phyloP scores from a whole-genome alignment of 2,797 vertebrate species.

The Parauchenoglanis punctatus region DNA sequence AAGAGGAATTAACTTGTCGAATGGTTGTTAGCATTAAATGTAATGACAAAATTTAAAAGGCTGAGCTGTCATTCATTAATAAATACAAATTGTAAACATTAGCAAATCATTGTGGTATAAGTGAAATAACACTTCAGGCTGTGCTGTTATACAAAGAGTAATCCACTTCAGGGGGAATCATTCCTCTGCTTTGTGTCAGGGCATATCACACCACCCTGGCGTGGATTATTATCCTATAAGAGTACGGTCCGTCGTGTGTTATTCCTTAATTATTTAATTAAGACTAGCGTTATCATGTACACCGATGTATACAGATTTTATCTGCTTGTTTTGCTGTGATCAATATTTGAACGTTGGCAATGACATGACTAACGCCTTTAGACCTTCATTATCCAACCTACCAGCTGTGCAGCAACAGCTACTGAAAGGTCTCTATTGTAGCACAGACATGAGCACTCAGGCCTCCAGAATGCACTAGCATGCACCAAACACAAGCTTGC shows the following conservation, averaged over 20 bases:
- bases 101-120: not conserved
- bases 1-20: not conserved
- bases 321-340: slow-evolving; percentile 48
- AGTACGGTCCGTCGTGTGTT: not conserved
- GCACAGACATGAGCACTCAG: slow-evolving; percentile 19
- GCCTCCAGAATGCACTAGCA: slow-evolving; percentile 21
- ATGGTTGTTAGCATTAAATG: not conserved
- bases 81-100: not conserved
- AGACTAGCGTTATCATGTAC: slow-evolving; percentile 30
- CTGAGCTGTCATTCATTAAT: not conserved
- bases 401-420: slow-evolving; percentile 45
- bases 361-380: slow-evolving; percentile 51
- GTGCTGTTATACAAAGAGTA: not conserved
- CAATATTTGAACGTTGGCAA: slow-evolving; percentile 40
- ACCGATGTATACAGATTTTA: slow-evolving; percentile 28
- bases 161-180: not conserved
- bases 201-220: not conserved
- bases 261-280: slow-evolving; percentile 30
- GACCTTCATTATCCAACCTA: slow-evolving; percentile 49
- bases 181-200: not conserved
- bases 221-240: not conserved
- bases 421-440: slow-evolving; percentile 52
- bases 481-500: slow-evolving; percentile 40
- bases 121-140: not conserved
- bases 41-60: not conserved